Percentiles rank a stretch among this genome's conserved stretches.
phyloP scores from a whole-genome alignment of 2,888 invertebrate species.

The Lepidochrysops patricia region DNA sequence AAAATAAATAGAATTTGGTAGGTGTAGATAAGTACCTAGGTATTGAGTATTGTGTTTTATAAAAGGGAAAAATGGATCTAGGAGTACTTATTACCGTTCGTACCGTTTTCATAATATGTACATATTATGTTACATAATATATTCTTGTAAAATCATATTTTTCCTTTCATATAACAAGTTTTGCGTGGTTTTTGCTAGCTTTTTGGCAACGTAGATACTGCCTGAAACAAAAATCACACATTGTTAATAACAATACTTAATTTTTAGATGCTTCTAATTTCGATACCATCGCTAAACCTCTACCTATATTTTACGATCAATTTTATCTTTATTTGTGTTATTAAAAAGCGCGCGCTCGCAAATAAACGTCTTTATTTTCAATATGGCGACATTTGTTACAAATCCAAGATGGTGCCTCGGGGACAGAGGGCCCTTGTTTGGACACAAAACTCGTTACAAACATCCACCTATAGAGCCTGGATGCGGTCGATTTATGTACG shows the following conservation, averaged over 20 bases:
- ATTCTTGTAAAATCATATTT: too few relatives aligned
- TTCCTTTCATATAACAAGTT: too few relatives aligned
- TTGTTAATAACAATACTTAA: neutral
- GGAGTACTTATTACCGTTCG: too few relatives aligned
- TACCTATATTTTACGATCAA: neutral
- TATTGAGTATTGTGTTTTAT: neutral
- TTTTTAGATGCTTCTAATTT: neutral
- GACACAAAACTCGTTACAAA: conserved; percentile 45
- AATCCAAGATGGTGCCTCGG: conserved; percentile 62
- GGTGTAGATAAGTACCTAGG: neutral
- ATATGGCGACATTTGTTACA: conserved; percentile 66
- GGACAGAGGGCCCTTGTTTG: conserved; percentile 66
- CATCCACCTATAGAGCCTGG: conserved; percentile 27
- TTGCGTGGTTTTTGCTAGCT: too few relatives aligned
- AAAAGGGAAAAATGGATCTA: too few relatives aligned
- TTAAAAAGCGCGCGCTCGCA: conserved; percentile 23
- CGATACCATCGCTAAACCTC: neutral
- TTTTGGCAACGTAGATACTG: neutral
- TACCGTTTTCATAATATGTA: too few relatives aligned
- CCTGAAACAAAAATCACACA: neutral
- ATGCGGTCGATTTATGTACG: conserved; percentile 8
- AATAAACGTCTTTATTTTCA: conserved; percentile 58
- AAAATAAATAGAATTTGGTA: neutral
- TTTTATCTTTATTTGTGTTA: conserved; percentile 6
- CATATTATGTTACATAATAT: too few relatives aligned